Base-by-base conservation (phyloP, 2,797 vertebrate species). In the Crocidura indochinensis region DNA sequence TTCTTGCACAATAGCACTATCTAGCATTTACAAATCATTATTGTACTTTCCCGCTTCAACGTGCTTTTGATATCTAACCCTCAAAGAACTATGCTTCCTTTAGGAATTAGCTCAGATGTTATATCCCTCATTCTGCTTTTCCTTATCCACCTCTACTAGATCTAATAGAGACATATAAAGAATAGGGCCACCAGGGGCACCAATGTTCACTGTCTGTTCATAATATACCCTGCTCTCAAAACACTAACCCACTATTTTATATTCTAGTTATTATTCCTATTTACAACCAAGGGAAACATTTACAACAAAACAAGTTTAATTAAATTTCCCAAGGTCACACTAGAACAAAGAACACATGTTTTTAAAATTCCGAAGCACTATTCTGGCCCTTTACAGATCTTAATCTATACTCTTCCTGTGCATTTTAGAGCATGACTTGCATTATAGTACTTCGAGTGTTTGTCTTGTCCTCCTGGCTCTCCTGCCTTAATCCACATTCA, bases 231-330 rank as follows among this genome's bases (percentile, higher is more conserved):
- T 29, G 44, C 26, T 73, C 92, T 80, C 68, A 20, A 89, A 56
- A 78, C 26, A 73, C 71, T 87, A 71, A 49, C 26, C 9, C 26
- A 64, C 62, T 31, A 56, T 80, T 93, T 87, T 78, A 65, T 82
- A 88, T 88, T 77, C 46, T 88, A 88, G 38, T 69, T 79, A 79
- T 76, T 78, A 80, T 38, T 80, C 72, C 74, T 31, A 78, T 91
- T 91, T 81, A 68, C 15, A 76, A 88, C 22, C 84, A 93, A 69
- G 53, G 92, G 62, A 87, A 20, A 47, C 72, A 91, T 60, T 47
- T 91, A 47, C 3, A 89, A 62, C 12, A 10, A 64, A 64, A 24
- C 6, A 3, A 78, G 38, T 38, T 68, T 68, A 92, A 74, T 24
- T 76, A 93, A 62, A 76, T 56, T 83, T 86, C 19, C 47, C 73